Conservation (phyloP, 2,797 vertebrate species). For the Myripristis murdjan region DNA sequence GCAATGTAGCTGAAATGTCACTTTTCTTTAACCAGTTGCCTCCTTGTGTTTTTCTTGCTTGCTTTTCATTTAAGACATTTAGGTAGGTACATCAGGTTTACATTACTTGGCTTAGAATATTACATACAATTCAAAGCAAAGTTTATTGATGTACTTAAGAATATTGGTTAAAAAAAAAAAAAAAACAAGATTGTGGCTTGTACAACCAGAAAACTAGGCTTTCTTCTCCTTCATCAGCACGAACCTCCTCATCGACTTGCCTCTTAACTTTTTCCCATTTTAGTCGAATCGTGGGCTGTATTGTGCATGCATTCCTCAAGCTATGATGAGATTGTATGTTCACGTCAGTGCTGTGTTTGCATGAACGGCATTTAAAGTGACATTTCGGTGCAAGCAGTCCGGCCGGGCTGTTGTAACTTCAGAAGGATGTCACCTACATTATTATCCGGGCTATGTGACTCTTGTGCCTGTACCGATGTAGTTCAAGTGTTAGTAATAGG, state of each 20-base stretch:
- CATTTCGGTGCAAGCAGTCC: constrained; percentile 10
- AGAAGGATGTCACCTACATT: constrained; percentile 36
- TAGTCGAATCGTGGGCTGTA: too few relatives aligned
- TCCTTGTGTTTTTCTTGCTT: background rate
- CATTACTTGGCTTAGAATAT: background rate
- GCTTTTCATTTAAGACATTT: background rate
- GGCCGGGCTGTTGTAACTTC: constrained; percentile 19
- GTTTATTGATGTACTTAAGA: too few relatives aligned
- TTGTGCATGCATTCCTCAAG: constrained; percentile 21
- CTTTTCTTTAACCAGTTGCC: constrained; percentile 1
- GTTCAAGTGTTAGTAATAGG: constrained; percentile 90
- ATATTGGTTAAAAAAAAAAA: too few relatives aligned
- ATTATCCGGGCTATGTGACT: constrained; percentile 34
- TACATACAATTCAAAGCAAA: background rate
- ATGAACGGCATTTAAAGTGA: background rate
- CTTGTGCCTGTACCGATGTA: constrained; percentile 60
- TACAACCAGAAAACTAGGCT: too few relatives aligned
- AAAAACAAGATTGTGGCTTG: too few relatives aligned
- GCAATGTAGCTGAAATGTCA: background rate
- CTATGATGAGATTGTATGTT: constrained; percentile 26
- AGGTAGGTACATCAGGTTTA: background rate
- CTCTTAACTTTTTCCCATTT: constrained; percentile 17
- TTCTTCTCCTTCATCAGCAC: too few relatives aligned
- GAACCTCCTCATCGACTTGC: background rate
- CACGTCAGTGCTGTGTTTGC: constrained; percentile 23